Evolutionary conservation across 1,140 invertebrate species (phyloP).

Genomic region (Gonatopus flavifemur): DNA sequence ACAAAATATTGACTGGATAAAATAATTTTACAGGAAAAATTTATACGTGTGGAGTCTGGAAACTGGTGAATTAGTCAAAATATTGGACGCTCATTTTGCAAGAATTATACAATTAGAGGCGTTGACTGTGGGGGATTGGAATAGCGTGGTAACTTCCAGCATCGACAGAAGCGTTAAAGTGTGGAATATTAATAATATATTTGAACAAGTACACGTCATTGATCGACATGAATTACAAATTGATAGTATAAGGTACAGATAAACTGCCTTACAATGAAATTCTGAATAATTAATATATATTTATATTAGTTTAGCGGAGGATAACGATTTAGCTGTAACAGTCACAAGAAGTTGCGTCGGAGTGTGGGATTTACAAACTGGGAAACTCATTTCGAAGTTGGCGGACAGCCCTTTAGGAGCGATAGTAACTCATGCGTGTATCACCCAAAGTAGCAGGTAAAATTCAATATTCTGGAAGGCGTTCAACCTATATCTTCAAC

Average conservation of each 20-base stretch:
- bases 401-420: slow-evolving; percentile 91
- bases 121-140: slow-evolving; percentile 85
- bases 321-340: slow-evolving; percentile 77
- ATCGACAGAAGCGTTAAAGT: slow-evolving; percentile 98
- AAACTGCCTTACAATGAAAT: neutral
- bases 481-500: neutral
- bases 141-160: slow-evolving; percentile 93
- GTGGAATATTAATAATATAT: slow-evolving; percentile 99
- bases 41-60: slow-evolving; percentile 92
- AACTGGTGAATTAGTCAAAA: slow-evolving; percentile 80
- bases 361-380: slow-evolving; percentile 90
- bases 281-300: neutral
- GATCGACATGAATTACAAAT: slow-evolving; percentile 95
- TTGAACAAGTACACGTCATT: slow-evolving; percentile 95
- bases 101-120: slow-evolving; percentile 90
- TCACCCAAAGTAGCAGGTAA: slow-evolving; percentile 81
- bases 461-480: too few species aligned
- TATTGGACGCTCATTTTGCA: slow-evolving; percentile 95
- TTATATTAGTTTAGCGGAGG: slow-evolving; percentile 69
- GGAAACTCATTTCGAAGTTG: slow-evolving; percentile 79
- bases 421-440: slow-evolving; percentile 89
- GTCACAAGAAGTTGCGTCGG: slow-evolving; percentile 92
- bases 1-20: too few species aligned
- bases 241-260: slow-evolving; percentile 78
- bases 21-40: slow-evolving; percentile 79